Evolutionary conservation across 2,797 vertebrate genomes (phyloP), one percentile per base, ranked within the genome.

Genomic region (Phrynocephalus vlangalii): DNA sequence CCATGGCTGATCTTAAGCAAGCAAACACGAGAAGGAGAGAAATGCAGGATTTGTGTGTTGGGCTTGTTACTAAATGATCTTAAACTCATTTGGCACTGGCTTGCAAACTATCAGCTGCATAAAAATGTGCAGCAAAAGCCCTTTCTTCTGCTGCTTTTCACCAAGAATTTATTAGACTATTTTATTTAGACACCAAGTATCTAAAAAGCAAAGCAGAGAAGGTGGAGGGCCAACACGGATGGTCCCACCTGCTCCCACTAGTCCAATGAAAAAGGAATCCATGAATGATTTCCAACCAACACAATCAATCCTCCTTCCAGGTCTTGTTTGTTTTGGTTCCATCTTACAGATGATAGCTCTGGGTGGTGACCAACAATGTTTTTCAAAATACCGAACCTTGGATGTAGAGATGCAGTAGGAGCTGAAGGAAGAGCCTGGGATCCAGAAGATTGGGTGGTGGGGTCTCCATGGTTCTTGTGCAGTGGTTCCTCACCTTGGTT

Each of bases 71-170:
- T 85, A 92, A 91, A 91, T 91, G 93, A 33, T 66, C 87, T 92
- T 93, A 95, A 87, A 88, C 89, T 94, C 86, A 2, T 16, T 70
- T 94, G 92, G 91, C 92, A 88, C 87, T 3, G 87, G 87, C 71
- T 87, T 85, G 73, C 48, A 48, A 87, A 82, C 93, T 92, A 91
- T 89, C 87, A 92, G 85, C 86, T 44, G 38, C 38, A 44, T 44
- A 44, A 3, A 44, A 96, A 93, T 84, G 95, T 95, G 93, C 91
- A 44, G 38, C 92, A 92, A 80, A 94, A 88, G 95, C 95, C 90
- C 26, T 44, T 44, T 44, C 78, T 0, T 77, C 81, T 86, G 9
- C 56, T 87, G 91, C 93, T 94, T 94, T 93, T 94, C 88, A 89
- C 89, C 88, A 93, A 93, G 94, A 91, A 91, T 92, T 94, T 93